Conservation (phyloP, 2,888 invertebrate genomes). For the Pherbina coryleti region DNA sequence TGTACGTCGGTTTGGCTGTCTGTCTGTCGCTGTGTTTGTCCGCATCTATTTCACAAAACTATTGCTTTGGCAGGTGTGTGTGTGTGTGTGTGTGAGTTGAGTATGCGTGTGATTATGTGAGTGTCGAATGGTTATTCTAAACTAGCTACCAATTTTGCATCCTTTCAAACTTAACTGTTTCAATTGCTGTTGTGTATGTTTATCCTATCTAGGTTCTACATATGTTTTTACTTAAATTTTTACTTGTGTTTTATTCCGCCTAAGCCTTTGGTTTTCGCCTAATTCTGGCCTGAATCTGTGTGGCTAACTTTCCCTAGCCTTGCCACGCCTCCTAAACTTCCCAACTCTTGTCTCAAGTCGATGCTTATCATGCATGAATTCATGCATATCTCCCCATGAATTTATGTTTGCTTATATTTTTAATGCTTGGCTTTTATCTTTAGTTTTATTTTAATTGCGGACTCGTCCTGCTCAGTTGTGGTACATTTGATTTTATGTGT, state of each 20-base stretch:
- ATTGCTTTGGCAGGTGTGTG: neutral
- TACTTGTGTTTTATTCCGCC: neutral
- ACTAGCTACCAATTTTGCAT: neutral
- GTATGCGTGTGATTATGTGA: neutral
- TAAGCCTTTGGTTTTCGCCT: neutral
- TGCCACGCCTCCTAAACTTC: neutral
- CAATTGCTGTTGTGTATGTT: neutral
- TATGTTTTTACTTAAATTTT: neutral
- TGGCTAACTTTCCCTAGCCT: too few species aligned
- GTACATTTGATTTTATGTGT: conserved; percentile 19
- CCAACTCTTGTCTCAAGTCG: neutral
- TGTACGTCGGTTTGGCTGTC: conserved; percentile 1
- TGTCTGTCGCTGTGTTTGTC: neutral
- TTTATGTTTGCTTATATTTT: neutral
- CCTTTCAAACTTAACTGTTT: neutral
- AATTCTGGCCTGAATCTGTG: neutral
- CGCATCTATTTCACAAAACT: neutral
- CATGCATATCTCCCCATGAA: neutral
- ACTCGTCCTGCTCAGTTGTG: conserved; percentile 1
- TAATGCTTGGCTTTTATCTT: neutral
- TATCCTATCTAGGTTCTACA: neutral
- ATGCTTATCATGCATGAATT: too few species aligned
- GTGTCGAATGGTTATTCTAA: neutral
- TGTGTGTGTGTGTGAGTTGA: neutral
- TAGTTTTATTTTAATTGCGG: conserved; percentile 21